Percentiles rank a stretch among this genome's conserved stretches.
Conservation (phyloP, 2,113 vertebrate genomes). For the Callospermophilus lateralis region DNA sequence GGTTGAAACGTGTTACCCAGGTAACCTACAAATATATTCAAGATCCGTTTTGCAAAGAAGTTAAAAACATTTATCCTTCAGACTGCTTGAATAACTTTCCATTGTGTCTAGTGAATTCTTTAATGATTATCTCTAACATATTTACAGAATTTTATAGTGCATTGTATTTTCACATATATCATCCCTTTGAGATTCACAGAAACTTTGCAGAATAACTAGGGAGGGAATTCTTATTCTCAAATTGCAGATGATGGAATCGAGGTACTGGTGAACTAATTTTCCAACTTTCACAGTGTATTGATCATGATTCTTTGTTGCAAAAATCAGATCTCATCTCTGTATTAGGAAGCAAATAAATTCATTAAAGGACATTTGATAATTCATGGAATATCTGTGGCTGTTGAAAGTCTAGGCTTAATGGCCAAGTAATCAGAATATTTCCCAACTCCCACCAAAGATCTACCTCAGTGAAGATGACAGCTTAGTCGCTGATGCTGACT, state of each 20-base stretch:
- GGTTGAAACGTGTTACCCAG: background rate
- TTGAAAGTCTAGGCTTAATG: background rate
- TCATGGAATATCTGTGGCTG: background rate
- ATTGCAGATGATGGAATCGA: background rate
- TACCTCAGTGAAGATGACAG: background rate
- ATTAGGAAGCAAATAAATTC: background rate
- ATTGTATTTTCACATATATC: background rate
- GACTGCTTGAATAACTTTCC: background rate
- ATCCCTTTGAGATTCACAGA: background rate
- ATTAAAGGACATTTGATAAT: background rate
- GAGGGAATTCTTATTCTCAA: background rate
- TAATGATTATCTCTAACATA: slow-evolving; percentile 10
- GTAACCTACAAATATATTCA: slow-evolving; percentile 1
- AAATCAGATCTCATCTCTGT: background rate
- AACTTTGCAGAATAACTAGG: background rate
- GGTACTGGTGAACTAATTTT: background rate
- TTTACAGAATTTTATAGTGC: background rate
- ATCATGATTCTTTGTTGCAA: background rate
- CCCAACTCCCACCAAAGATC: background rate
- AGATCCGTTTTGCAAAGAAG: background rate
- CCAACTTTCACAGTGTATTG: background rate
- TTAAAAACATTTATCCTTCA: background rate
- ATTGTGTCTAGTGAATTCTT: background rate
- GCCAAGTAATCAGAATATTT: background rate
- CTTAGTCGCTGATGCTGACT: background rate